phyloP scores from a whole-genome alignment of 1,140 invertebrate species.

The Euwallacea similis region DNA sequence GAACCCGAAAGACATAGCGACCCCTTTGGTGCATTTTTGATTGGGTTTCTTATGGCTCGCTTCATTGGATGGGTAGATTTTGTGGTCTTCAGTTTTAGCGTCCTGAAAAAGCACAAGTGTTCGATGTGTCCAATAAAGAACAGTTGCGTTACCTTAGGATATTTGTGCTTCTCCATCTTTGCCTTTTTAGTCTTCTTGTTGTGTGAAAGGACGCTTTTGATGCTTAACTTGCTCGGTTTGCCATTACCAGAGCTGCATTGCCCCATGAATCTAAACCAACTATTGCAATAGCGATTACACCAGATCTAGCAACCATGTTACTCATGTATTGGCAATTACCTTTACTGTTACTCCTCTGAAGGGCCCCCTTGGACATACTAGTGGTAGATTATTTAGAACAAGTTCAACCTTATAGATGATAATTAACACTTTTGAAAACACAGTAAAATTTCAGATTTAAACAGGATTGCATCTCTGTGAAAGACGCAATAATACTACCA shows the following conservation, averaged over 20 bases:
- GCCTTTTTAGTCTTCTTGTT: conserved; percentile 16
- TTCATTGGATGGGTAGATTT: not conserved
- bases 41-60: conserved; percentile 29
- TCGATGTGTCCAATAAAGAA: too few species aligned
- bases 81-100: conserved; percentile 3
- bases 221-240: conserved; percentile 8
- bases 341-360: not conserved
- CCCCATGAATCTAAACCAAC: conserved; percentile 19
- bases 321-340: not conserved
- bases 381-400: not conserved
- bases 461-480: not conserved
- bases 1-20: conserved; percentile 72
- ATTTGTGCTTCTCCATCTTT: not conserved
- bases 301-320: not conserved
- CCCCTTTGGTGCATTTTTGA: conserved; percentile 59
- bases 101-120: conserved; percentile 1
- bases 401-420: not conserved
- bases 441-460: not conserved
- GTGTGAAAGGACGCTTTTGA: conserved; percentile 9
- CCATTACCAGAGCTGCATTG: conserved; percentile 21
- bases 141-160: too few species aligned
- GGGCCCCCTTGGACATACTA: not conserved
- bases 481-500: conserved; percentile 5
- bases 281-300: not conserved
- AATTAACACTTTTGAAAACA: conserved; percentile 3